Evolutionary conservation across 2,888 invertebrate genomes (phyloP), one percentile per base, ranked within the genome.

Genomic region (Heteromyza rotundicornis): DNA sequence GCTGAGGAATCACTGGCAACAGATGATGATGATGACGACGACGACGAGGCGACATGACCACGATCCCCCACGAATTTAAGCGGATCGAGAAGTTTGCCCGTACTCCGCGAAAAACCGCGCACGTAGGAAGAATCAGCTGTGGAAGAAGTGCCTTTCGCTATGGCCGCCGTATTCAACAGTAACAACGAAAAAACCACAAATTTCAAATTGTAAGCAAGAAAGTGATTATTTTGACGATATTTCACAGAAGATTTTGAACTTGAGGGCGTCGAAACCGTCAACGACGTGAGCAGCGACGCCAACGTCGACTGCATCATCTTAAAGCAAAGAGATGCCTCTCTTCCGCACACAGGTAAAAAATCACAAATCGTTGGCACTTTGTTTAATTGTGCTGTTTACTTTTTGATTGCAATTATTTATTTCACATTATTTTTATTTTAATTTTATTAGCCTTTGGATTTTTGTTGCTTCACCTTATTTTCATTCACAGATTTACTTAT

Each of bases 231-330:
- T 32, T 32, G n/a, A n/a, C 40, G 16, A 3, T 40, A 3, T n/a
- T n/a, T n/a, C 16, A n/a, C 40, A 40, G 10, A 27, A 7, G 27
- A 40, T 3, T 40, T 40, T 7, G 12, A 3, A n/a, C 16, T n/a
- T 3, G 2, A 40, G n/a, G 10, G 10, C 40, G 40, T 10, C 40
- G 40, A n/a, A 32, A 32, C 12, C 40, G 16, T 3, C 40, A n/a
- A n/a, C 40, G 40, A 40, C 40, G 40, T n/a, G n/a, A n/a, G n/a
- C 40, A 40, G 40, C 40, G 40, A 40, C 40, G 40, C 40, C 40
- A n/a, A 40, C 40, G 14, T 40, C n/a, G 40, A n/a, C 40, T 8
- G 32, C 32, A 32, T 8, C 32, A 32, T 5, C 32, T 8, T 32
- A 5, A 32, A 5, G 32, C 7, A n/a, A 32, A 5, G 32, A 12